These are phyloP conservation scores for Parnassius mnemosyne DNA, from an alignment of 2,888 invertebrate genomes.

Conservation along the genomic window DNA sequence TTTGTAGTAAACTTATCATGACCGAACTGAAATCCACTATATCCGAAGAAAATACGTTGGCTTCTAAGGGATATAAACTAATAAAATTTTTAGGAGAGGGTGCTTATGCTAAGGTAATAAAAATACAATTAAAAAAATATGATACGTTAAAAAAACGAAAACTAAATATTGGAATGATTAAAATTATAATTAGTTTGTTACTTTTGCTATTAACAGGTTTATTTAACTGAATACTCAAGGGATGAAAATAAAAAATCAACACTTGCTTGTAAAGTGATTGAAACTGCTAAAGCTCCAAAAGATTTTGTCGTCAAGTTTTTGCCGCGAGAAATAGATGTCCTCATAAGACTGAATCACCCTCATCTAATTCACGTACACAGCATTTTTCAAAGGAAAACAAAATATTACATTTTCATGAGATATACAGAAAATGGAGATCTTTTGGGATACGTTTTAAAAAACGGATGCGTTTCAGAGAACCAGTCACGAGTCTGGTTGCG, in stretches of 20 bases:
- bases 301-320: constrained; percentile 91
- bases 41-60: constrained; percentile 73
- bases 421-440: constrained; percentile 89
- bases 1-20: constrained; percentile 60
- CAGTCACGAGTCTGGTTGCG: constrained; percentile 86
- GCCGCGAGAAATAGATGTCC: constrained; percentile 89
- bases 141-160: neutral
- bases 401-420: constrained; percentile 90
- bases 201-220: constrained; percentile 50
- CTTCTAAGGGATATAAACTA: constrained; percentile 82
- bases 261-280: constrained; percentile 88
- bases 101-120: constrained; percentile 86
- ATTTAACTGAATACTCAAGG: constrained; percentile 62
- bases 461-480: constrained; percentile 84
- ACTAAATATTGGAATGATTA: too few relatives aligned
- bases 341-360: constrained; percentile 87
- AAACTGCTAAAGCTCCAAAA: constrained; percentile 85
- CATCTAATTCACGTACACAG: constrained; percentile 90
- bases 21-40: constrained; percentile 64
- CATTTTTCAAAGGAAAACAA: constrained; percentile 85
- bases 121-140: constrained; percentile 11
- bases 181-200: neutral
- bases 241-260: constrained; percentile 53
- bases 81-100: constrained; percentile 86
- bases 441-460: constrained; percentile 84